These are phyloP conservation scores for Erythrolamprus reginae DNA, from an alignment of 2,113 vertebrate genomes.

Conservation along the genomic window DNA sequence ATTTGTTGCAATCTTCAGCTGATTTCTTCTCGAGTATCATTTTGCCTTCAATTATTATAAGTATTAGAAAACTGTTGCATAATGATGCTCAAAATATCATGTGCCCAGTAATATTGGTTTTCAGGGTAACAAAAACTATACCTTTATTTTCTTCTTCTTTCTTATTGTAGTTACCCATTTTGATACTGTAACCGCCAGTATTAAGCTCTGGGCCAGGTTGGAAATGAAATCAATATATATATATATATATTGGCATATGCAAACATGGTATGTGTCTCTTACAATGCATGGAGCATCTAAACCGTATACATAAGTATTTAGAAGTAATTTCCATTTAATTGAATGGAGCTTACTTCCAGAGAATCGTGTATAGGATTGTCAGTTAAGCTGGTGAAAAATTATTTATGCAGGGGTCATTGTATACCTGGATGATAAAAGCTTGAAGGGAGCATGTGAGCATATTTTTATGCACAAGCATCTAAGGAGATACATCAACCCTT, in stretches of 20 bases:
- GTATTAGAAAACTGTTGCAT: constrained; percentile 56
- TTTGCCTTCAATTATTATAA: constrained; percentile 64
- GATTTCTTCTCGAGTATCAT: constrained; percentile 57
- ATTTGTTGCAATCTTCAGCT: constrained; percentile 54
- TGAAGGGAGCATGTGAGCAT: constrained; percentile 40
- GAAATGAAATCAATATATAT: constrained; percentile 74
- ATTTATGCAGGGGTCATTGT: constrained; percentile 52
- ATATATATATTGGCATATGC: constrained; percentile 62
- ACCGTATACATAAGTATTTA: neutral
- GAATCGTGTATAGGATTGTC: constrained; percentile 5
- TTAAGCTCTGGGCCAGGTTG: constrained; percentile 82
- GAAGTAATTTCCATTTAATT: neutral
- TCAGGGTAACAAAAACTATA: constrained; percentile 47
- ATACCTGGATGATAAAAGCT: constrained; percentile 63
- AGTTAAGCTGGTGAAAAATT: constrained; percentile 57
- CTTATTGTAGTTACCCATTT: constrained; percentile 51
- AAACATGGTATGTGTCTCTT: constrained; percentile 82
- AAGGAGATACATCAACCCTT: constrained; percentile 54
- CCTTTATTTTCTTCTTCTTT: constrained; percentile 74
- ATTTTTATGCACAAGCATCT: constrained; percentile 6
- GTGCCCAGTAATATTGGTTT: constrained; percentile 49
- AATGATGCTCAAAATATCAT: constrained; percentile 59
- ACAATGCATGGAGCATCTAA: constrained; percentile 76
- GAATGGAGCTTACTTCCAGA: neutral
- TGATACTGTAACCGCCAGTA: constrained; percentile 51